A percentile compares a stretch with the other conserved stretches of the same genome.
phyloP scores from a whole-genome alignment of 30 jellyfish, hydroid and myxozoan genomes.

The Hydra vulgaris region DNA sequence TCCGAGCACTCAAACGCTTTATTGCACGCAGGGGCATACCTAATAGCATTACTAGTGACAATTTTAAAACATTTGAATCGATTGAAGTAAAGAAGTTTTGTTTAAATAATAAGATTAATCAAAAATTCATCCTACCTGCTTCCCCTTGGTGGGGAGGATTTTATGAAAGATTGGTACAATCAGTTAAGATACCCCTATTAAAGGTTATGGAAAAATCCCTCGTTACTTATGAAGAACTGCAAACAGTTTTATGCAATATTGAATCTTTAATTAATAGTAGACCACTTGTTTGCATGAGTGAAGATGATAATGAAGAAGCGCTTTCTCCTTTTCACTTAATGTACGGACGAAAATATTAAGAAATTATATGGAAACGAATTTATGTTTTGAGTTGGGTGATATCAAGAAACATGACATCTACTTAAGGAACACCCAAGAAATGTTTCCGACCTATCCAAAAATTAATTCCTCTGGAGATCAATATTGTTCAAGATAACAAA shows the following conservation, averaged over 20 bases:
- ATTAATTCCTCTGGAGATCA: conserved; percentile 13
- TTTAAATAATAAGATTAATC: background rate
- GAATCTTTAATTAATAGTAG: conserved; percentile 6
- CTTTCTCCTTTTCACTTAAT: background rate
- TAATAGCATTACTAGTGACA: background rate
- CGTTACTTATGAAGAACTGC: conserved; percentile 11
- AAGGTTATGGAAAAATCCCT: conserved; percentile 6
- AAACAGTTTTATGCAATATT: conserved; percentile 5
- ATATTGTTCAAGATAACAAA: background rate
- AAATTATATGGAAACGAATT: background rate
- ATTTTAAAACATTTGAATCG: conserved; percentile 10
- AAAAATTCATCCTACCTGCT: conserved; percentile 5
- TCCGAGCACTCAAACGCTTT: conserved; percentile 8
- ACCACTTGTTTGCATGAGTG: background rate
- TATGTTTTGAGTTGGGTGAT: background rate
- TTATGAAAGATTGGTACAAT: background rate
- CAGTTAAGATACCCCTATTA: background rate
- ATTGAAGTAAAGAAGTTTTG: conserved; percentile 18
- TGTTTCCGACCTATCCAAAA: conserved; percentile 8
- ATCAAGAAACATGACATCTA: background rate
- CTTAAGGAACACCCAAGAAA: background rate
- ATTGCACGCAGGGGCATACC: conserved; percentile 12
- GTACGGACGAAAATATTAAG: conserved; percentile 1
- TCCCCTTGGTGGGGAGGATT: conserved; percentile 18
- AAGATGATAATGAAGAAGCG: background rate